These are phyloP conservation scores for Cirrhinus molitorella DNA, from an alignment of 2,797 vertebrate species.

Conservation along the genomic window DNA sequence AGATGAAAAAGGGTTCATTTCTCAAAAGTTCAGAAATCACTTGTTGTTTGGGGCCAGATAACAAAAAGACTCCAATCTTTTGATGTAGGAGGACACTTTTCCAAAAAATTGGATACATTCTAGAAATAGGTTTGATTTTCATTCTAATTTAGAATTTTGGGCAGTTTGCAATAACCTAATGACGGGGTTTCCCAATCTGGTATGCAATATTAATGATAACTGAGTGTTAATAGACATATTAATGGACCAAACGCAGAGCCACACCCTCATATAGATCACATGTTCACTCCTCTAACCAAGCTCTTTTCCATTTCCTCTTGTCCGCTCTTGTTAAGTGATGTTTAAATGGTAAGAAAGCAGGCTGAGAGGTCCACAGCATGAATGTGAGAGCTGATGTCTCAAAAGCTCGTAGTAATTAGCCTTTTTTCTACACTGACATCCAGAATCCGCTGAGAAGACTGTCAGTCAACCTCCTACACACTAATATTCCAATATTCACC, in stretches of 20 bases:
- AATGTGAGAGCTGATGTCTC: slow-evolving; percentile 20
- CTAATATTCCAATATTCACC: slow-evolving; percentile 36
- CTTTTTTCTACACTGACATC: slow-evolving; percentile 13
- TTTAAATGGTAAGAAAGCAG: slow-evolving; percentile 17
- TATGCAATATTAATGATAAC: slow-evolving; percentile 36
- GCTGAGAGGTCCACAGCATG: slow-evolving; percentile 8
- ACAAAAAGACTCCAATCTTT: neutral
- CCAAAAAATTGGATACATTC: neutral
- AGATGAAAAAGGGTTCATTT: slow-evolving; percentile 27
- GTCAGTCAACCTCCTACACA: neutral
- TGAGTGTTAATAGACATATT: neutral
- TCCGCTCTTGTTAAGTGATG: slow-evolving; percentile 29
- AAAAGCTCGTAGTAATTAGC: slow-evolving; percentile 12
- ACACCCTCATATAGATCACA: slow-evolving; percentile 13
- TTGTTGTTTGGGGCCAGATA: neutral
- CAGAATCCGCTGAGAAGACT: neutral
- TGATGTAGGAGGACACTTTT: neutral
- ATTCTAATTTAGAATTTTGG: neutral
- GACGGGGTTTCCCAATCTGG: neutral
- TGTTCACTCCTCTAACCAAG: neutral
- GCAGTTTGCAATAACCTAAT: neutral
- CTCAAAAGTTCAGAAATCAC: slow-evolving; percentile 2
- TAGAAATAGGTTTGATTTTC: neutral
- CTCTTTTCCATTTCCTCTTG: slow-evolving; percentile 23
- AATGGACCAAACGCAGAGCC: slow-evolving; percentile 9